Evolutionary conservation across 2,113 vertebrate genomes (phyloP).

Genomic region (Lepus americanus): DNA sequence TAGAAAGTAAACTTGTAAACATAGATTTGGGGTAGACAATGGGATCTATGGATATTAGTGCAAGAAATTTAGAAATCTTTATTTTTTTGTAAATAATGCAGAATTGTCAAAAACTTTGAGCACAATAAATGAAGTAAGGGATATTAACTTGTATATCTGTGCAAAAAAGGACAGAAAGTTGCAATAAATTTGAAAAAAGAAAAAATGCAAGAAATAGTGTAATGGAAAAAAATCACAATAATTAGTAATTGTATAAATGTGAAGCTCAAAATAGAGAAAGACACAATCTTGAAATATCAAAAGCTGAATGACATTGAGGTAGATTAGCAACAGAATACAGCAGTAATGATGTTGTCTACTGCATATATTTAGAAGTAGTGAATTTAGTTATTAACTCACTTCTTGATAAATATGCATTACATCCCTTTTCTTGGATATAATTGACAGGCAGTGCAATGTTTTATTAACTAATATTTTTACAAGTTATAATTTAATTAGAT

Average conservation of each 20-base stretch:
- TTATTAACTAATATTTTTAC: background rate
- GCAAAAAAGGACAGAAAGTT: background rate
- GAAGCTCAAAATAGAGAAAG: background rate
- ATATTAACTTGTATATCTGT: background rate
- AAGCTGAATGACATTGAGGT: background rate
- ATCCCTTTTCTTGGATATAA: background rate
- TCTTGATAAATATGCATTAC: background rate
- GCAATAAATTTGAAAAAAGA: background rate
- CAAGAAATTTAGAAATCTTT: background rate
- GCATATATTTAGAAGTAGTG: background rate
- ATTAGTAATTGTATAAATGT: background rate
- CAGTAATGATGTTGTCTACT: background rate
- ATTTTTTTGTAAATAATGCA: background rate
- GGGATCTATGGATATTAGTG: background rate
- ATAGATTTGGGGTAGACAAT: background rate
- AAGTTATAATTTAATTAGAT: slow-evolving; percentile 28
- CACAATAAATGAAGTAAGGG: background rate
- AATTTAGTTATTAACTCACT: slow-evolving; percentile 7
- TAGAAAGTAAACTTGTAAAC: background rate
- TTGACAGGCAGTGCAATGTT: background rate
- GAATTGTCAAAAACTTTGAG: background rate
- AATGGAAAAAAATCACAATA: background rate
- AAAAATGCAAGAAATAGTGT: background rate
- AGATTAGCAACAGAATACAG: slow-evolving; percentile 8
- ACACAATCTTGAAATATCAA: background rate